Conservation (phyloP, 2,113 vertebrate genomes). For the Blennius ocellaris region DNA sequence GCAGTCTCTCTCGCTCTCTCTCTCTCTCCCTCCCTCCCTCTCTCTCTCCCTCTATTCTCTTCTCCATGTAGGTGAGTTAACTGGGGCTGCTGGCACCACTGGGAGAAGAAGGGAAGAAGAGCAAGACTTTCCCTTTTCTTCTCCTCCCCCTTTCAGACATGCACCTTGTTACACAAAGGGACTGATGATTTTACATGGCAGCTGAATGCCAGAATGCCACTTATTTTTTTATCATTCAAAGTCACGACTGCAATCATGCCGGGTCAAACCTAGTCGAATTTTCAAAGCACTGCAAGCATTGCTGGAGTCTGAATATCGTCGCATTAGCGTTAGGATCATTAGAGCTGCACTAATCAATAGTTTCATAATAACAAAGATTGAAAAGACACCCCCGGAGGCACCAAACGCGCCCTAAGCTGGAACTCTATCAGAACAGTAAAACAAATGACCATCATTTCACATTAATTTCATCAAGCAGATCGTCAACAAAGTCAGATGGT, state of each 20-base stretch:
- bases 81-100: conserved; percentile 81
- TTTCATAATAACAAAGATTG: background rate
- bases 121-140: conserved; percentile 22
- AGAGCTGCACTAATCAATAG: background rate
- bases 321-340: background rate
- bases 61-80: conserved; percentile 84
- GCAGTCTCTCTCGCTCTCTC: conserved; percentile 66
- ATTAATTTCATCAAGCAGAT: background rate
- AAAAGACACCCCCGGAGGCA: conserved; percentile 14
- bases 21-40: conserved; percentile 25
- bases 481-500: background rate
- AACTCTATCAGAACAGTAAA: background rate
- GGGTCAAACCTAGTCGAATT: background rate
- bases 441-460: background rate
- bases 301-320: conserved; percentile 4
- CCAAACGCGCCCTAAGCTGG: conserved; percentile 11
- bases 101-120: conserved; percentile 61
- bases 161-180: conserved; percentile 57
- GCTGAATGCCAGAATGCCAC: conserved; percentile 10
- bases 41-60: conserved; percentile 60
- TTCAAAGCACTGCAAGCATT: conserved; percentile 1
- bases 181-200: conserved; percentile 34
- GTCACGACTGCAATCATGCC: conserved; percentile 21
- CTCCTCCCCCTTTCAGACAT: conserved; percentile 29
- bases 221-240: background rate